These are phyloP conservation scores for Tetheella fluctuosa DNA, from an alignment of 2,888 invertebrate species.

Conservation along the genomic window DNA sequence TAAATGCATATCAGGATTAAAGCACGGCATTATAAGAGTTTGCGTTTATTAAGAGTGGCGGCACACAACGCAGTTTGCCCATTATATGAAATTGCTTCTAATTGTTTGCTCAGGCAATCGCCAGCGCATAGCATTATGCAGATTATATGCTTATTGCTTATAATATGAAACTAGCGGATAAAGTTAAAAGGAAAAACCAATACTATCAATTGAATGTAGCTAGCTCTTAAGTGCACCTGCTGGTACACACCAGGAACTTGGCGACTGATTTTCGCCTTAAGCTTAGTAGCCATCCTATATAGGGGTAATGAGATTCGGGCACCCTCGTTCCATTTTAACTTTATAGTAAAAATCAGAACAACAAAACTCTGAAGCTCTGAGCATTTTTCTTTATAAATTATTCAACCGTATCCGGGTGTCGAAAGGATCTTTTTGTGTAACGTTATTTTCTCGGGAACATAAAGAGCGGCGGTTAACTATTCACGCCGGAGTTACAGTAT, in stretches of 20 bases:
- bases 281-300: too few species aligned
- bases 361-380: conserved; percentile 51
- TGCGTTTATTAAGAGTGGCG: conserved; percentile 4
- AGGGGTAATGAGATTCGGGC: neutral
- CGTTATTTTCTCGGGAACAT: conserved; percentile 52
- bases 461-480: conserved; percentile 29
- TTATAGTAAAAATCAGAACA: conserved; percentile 32
- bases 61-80: conserved; percentile 6
- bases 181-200: neutral
- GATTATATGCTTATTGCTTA: neutral
- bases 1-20: neutral
- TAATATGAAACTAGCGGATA: neutral
- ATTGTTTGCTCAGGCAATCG: conserved; percentile 4
- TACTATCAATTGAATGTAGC: too few species aligned
- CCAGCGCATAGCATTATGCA: neutral
- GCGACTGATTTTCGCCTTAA: too few species aligned
- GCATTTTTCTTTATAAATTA: conserved; percentile 64
- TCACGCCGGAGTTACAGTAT: conserved; percentile 18
- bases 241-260: too few species aligned
- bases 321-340: neutral
- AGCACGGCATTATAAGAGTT: conserved; percentile 4
- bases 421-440: conserved; percentile 57
- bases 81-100: conserved; percentile 5
- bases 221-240: too few species aligned
- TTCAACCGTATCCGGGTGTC: conserved; percentile 59